Evolutionary conservation across 2,113 vertebrate species (phyloP).

Genomic region (Oryzias melastigma): DNA sequence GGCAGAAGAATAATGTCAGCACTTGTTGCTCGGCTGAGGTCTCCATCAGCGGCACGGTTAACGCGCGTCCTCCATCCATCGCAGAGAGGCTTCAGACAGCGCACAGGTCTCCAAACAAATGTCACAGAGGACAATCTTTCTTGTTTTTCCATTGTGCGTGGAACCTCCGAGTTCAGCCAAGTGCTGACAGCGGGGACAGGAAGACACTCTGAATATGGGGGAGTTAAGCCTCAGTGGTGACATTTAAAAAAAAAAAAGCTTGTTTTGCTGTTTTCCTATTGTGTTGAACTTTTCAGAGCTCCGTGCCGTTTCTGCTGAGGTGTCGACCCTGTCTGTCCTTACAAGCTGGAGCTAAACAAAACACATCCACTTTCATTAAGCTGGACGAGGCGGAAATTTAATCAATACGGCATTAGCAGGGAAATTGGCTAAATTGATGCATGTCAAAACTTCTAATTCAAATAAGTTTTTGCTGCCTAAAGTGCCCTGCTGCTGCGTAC

Average conservation of each 20-base stretch:
- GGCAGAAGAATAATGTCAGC: conserved; percentile 55
- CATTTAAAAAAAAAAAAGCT: conserved; percentile 56
- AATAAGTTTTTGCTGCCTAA: conserved; percentile 58
- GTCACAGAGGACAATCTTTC: conserved; percentile 50
- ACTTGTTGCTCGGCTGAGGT: conserved; percentile 59
- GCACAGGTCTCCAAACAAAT: conserved; percentile 64
- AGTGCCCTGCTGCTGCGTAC: conserved; percentile 39
- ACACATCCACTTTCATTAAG: conserved; percentile 47
- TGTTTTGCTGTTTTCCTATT: conserved; percentile 34
- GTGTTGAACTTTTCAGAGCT: conserved; percentile 31
- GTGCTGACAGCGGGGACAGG: conserved; percentile 33
- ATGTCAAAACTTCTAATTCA: conserved; percentile 28
- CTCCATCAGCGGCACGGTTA: conserved; percentile 49
- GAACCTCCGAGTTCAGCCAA: conserved; percentile 42
- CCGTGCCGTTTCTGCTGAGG: conserved; percentile 30
- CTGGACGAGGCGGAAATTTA: conserved; percentile 12
- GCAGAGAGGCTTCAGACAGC: conserved; percentile 41
- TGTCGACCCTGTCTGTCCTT: conserved; percentile 32
- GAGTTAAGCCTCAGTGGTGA: conserved; percentile 51
- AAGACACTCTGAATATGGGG: conserved; percentile 36
- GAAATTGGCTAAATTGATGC: conserved; percentile 32
- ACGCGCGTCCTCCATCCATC: conserved; percentile 46
- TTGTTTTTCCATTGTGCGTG: conserved; percentile 31
- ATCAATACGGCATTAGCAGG: conserved; percentile 19
- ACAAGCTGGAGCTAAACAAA: conserved; percentile 24